Evolutionary conservation across 2,797 vertebrate genomes (phyloP).

Genomic region (Manis pentadactyla): DNA sequence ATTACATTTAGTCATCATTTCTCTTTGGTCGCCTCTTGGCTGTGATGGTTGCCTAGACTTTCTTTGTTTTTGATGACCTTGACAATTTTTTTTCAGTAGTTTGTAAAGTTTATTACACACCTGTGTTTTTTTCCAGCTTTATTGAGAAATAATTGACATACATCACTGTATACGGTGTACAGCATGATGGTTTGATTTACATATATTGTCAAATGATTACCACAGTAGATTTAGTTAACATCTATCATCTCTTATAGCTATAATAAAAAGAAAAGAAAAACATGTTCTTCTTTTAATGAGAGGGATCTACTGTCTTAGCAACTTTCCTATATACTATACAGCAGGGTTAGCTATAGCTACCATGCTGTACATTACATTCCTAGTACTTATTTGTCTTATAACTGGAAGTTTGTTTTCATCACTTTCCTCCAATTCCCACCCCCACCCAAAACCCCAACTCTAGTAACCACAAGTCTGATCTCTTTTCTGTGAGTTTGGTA

Average conservation of each 20-base stretch:
- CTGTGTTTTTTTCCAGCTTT: background rate
- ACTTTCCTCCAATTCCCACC: background rate
- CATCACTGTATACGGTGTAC: background rate
- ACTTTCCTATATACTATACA: background rate
- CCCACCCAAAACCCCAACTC: background rate
- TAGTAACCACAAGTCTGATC: background rate
- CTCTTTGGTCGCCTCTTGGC: background rate
- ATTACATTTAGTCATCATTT: background rate
- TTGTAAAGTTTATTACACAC: background rate
- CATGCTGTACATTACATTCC: background rate
- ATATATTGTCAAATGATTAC: background rate
- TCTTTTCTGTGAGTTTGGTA: background rate
- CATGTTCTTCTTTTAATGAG: background rate
- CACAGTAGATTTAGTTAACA: background rate
- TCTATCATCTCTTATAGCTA: background rate
- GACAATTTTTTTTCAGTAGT: background rate
- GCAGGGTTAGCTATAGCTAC: background rate
- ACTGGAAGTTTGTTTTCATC: background rate
- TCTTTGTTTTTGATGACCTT: conserved; percentile 26
- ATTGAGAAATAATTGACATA: background rate
- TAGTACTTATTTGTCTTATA: background rate
- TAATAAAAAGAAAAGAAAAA: background rate
- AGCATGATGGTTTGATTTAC: background rate
- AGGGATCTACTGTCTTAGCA: background rate
- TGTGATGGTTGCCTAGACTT: background rate